Evolutionary conservation across 1,140 invertebrate species (phyloP).

Genomic region (Paraescarpia echinospica): DNA sequence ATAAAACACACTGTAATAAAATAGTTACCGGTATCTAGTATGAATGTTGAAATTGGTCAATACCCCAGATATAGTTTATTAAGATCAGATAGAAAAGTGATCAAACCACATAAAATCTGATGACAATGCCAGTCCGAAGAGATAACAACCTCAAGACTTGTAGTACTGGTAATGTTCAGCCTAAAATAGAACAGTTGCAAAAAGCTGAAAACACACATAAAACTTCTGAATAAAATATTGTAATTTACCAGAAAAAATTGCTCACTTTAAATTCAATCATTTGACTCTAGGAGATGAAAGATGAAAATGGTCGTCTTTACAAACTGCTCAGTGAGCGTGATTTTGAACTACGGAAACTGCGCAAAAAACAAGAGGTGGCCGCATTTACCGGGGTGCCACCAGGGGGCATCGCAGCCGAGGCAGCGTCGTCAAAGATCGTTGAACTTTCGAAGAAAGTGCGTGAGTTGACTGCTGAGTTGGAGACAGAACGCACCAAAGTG

Average conservation of each 20-base stretch:
- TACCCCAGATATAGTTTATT: no score
- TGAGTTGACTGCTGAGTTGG: conserved; percentile 53
- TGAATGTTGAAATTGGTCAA: no score
- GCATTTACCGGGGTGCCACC: conserved; percentile 5
- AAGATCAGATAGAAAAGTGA: background rate
- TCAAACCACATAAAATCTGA: background rate
- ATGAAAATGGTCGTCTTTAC: conserved; percentile 57
- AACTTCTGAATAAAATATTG: background rate
- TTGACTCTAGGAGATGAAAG: conserved; percentile 52
- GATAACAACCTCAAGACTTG: background rate
- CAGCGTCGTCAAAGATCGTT: conserved; percentile 56
- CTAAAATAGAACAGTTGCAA: background rate
- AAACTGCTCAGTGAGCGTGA: conserved; percentile 57
- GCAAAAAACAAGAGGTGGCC: conserved; percentile 48
- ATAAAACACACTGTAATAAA: no score
- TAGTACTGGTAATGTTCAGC: background rate
- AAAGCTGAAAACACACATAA: background rate
- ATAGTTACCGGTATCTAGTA: no score
- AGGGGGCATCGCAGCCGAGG: conserved; percentile 49
- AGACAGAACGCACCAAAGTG: conserved; percentile 52
- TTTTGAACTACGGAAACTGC: conserved; percentile 55
- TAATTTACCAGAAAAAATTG: conserved; percentile 3
- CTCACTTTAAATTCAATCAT: no score
- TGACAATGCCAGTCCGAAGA: background rate
- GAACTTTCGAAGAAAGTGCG: conserved; percentile 57